These are phyloP conservation scores for Myodes glareolus DNA, from an alignment of 2,113 vertebrate species.

Conservation along the genomic window DNA sequence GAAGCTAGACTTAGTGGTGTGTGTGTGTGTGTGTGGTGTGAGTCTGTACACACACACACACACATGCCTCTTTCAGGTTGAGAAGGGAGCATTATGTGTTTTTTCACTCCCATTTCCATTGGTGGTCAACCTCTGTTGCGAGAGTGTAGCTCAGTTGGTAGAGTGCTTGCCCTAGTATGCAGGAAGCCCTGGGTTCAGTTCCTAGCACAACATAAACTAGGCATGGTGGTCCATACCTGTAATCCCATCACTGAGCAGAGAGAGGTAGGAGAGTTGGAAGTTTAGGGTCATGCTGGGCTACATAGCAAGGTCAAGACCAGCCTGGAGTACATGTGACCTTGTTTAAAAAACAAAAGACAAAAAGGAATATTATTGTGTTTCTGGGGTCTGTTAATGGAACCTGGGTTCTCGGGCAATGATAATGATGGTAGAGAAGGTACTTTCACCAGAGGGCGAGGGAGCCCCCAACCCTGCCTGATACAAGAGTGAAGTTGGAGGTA, in stretches of 20 bases:
- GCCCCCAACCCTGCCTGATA: background rate
- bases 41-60: too few relatives aligned
- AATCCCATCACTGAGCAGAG: background rate
- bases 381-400: background rate
- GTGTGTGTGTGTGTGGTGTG: background rate
- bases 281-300: background rate
- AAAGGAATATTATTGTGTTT: background rate
- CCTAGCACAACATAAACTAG: background rate
- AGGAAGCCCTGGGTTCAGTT: background rate
- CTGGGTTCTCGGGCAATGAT: background rate
- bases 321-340: background rate
- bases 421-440: background rate
- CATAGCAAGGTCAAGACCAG: background rate
- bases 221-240: background rate
- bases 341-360: background rate
- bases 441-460: background rate
- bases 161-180: background rate
- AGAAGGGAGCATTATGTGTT: constrained; percentile 2
- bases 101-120: background rate
- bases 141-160: background rate
- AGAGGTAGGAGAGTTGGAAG: background rate
- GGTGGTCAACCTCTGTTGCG: background rate
- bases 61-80: background rate
- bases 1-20: background rate
- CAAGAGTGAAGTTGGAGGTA: background rate